Evolutionary conservation across 1,140 invertebrate genomes (phyloP), one percentile per base, ranked within the genome.

Genomic region (Drosophila subpulchrella): DNA sequence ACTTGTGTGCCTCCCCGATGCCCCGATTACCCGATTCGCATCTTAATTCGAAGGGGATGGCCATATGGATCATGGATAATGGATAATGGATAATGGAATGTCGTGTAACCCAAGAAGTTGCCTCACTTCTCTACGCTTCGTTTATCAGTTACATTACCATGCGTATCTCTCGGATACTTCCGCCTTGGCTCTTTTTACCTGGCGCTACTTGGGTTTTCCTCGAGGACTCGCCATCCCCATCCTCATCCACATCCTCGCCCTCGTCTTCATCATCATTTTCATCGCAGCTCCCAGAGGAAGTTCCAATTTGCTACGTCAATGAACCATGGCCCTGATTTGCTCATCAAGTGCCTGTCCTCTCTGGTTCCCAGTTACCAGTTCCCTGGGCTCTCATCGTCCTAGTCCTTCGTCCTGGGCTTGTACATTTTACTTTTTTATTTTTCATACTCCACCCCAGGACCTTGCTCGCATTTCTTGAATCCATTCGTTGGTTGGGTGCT

Each of bases 231-330:
- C 17, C 42, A 20, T 15, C 39, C n/a, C 3, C n/a, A 15, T 42
- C 20, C 30, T 34, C 57, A 32, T 30, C n/a, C 15, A 24, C 46
- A 39, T 57, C 55, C 63, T 48, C 20, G 20, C 56, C 42, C 42
- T 46, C 42, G 51, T 67, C 56, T 27, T 55, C 56, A 41, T 70
- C 55, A 73, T 56, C 24, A 57, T 46, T 32, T 53, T 75, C 53
- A 73, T 67, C 56, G 63, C 54, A 50, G 65, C 61, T 90, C 82
- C 77, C 86, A 86, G 67, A 90, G 89, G 89, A 91, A 89, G 89
- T 91, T 82, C 75, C 89, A 91, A 91, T 91, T 91, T 91, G 89
- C 71, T 81, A 79, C 89, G 81, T 91, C 84, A 91, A 91, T 91
- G 89, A 91, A 91, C 84, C 84, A 65, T 88, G 82, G 38, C 63